These are phyloP conservation scores for Orius laevigatus DNA, from an alignment of 1,140 invertebrate species.

Conservation along the genomic window DNA sequence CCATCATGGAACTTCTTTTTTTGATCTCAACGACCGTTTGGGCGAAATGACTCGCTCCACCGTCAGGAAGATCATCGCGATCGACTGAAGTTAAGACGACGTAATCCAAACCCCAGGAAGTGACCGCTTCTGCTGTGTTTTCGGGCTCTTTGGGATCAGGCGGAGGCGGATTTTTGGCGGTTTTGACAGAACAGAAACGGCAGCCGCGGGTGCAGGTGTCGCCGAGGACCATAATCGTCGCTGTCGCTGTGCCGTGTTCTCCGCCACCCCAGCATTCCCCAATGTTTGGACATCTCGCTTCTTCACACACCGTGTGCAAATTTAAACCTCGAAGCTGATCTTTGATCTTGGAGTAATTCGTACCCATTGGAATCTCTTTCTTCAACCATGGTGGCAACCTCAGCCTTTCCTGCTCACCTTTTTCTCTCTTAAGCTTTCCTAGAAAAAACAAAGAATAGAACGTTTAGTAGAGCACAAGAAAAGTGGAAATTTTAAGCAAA, in stretches of 20 bases:
- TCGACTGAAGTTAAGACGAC: conserved; percentile 97
- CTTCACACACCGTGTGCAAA: conserved; percentile 95
- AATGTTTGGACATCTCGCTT: conserved; percentile 97
- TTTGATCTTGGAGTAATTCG: conserved; percentile 74
- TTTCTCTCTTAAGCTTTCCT: conserved; percentile 68
- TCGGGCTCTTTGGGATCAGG: conserved; percentile 79
- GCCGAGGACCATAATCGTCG: conserved; percentile 66
- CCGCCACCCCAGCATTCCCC: conserved; percentile 99
- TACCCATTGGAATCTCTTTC: conserved; percentile 78
- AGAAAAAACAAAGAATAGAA: not conserved
- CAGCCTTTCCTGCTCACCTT: conserved; percentile 62
- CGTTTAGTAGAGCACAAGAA: too few species aligned
- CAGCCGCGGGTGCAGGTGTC: conserved; percentile 86
- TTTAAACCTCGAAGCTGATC: conserved; percentile 73
- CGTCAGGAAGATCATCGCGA: conserved; percentile 55
- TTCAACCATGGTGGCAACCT: conserved; percentile 94
- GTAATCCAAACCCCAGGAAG: conserved; percentile 91
- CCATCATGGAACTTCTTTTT: conserved; percentile 67
- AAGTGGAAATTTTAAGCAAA: too few species aligned
- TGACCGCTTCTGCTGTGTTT: conserved; percentile 85
- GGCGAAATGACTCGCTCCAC: conserved; percentile 56
- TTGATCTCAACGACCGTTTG: conserved; percentile 72
- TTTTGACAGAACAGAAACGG: conserved; percentile 98
- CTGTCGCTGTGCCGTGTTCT: conserved; percentile 67
- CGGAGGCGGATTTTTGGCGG: conserved; percentile 74